phyloP scores from a whole-genome alignment of 2,797 vertebrate species.

The Enteromius thamalakanensis region DNA sequence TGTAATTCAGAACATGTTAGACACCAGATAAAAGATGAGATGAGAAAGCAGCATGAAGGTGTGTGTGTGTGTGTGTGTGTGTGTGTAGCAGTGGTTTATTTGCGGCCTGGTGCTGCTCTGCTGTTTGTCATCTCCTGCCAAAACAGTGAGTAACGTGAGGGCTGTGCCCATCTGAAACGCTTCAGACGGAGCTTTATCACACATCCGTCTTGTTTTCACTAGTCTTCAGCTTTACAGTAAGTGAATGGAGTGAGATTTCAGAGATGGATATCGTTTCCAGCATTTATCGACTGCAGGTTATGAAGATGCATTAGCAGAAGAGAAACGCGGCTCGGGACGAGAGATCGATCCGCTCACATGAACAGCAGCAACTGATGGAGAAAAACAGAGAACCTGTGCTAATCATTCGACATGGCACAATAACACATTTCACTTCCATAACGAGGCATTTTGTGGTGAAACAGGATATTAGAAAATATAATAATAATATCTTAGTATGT shows the following conservation, averaged over 20 bases:
- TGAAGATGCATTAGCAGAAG: conserved; percentile 78
- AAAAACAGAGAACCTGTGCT: background rate
- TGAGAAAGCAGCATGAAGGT: no score
- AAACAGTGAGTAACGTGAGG: conserved; percentile 15
- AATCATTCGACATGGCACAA: background rate
- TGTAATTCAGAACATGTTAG: no score
- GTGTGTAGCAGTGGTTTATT: no score
- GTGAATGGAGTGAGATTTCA: conserved; percentile 81
- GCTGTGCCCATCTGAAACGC: background rate
- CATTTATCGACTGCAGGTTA: conserved; percentile 78
- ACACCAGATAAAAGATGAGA: no score
- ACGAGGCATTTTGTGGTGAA: background rate
- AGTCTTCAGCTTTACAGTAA: conserved; percentile 79
- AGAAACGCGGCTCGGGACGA: conserved; percentile 63
- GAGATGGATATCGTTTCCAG: conserved; percentile 82
- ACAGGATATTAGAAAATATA: background rate
- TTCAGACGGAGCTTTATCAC: background rate
- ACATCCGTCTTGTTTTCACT: conserved; percentile 56
- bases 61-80: no score
- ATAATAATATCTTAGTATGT: background rate
- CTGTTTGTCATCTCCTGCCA: conserved; percentile 11
- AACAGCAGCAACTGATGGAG: background rate
- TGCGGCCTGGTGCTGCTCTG: background rate
- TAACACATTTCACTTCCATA: no score
- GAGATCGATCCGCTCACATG: conserved; percentile 60